Conservation (phyloP, 1,140 invertebrate genomes). For the Drosophila varians region DNA sequence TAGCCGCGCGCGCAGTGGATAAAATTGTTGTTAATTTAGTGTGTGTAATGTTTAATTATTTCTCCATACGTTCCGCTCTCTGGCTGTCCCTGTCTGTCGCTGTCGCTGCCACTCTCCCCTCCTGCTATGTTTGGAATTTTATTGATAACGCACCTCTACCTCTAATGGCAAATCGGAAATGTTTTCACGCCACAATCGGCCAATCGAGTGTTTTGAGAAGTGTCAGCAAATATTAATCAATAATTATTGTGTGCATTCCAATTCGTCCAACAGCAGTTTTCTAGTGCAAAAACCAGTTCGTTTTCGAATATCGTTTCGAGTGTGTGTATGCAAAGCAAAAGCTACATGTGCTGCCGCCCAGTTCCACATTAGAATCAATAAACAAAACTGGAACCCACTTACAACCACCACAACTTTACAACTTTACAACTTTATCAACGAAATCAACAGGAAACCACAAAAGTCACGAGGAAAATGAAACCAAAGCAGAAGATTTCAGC, state of each 20-base stretch:
- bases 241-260: constrained; percentile 13
- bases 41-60: constrained; percentile 51
- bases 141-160: constrained; percentile 18
- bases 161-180: constrained; percentile 6
- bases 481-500: constrained; percentile 66
- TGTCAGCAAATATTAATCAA: constrained; percentile 16
- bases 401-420: constrained; percentile 17
- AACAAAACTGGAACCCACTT: constrained; percentile 50
- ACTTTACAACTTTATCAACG: no score
- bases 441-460: constrained; percentile 17
- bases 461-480: constrained; percentile 49
- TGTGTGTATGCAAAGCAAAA: not conserved
- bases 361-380: constrained; percentile 34
- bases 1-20: constrained; percentile 69
- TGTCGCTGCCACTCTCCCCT: not conserved
- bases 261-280: constrained; percentile 23
- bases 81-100: constrained; percentile 1
- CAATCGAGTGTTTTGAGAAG: constrained; percentile 10
- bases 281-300: constrained; percentile 32
- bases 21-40: constrained; percentile 69
- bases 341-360: constrained; percentile 25
- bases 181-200: not conserved
- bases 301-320: constrained; percentile 17
- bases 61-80: not conserved
- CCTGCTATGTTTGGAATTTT: constrained; percentile 22